Base-by-base conservation (phyloP, 2,797 vertebrate species). In the Trematomus bernacchii region DNA sequence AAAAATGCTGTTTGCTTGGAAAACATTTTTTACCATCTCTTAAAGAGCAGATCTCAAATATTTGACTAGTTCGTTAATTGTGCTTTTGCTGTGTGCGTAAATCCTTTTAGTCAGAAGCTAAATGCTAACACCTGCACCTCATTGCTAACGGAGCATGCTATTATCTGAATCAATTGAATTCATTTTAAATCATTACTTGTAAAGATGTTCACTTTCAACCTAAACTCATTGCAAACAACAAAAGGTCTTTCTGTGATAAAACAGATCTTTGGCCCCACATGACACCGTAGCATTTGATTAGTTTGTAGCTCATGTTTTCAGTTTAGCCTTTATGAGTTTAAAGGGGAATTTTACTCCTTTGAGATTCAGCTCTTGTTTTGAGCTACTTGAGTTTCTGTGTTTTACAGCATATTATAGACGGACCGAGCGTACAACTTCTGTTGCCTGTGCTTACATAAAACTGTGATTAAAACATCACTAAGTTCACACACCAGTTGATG, bases 241-340 rank as follows among this genome's bases (percentile, higher is more conserved):
- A 66, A 73, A 72, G 33, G 68, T 66, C 63, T 75, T 80, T 84
- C 46, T 80, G 55, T 79, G 44, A 55, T 21, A 18, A 61, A 65
- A 75, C 70, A 71, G 63, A 67, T 60, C 27, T 72, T n/a, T 53
- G 60, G 69, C 66, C 71, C 53, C 60, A 27, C 68, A 44, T 55
- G 66, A 88, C 67, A 81, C 77, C 70, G 92, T 93, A 92, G 91
- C 91, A 90, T 88, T 67, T 63, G 77, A 79, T 80, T 69, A 79
- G 55, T 73, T 72, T 91, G 85, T 90, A 89, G 85, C 84, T 89
- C 59, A 46, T 82, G 75, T 27, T 54, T 59, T 69, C 19, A 75
- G 23, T 84, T 85, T 66, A 63, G n/a, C n/a, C n/a, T n/a, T n/a
- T n/a, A 23, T 69, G 23, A 53, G 44, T 79, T 84, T 65, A 47